Evolutionary conservation across 2,797 vertebrate genomes (phyloP), one percentile per base, ranked within the genome.

Genomic region (Nannoperca australis): DNA sequence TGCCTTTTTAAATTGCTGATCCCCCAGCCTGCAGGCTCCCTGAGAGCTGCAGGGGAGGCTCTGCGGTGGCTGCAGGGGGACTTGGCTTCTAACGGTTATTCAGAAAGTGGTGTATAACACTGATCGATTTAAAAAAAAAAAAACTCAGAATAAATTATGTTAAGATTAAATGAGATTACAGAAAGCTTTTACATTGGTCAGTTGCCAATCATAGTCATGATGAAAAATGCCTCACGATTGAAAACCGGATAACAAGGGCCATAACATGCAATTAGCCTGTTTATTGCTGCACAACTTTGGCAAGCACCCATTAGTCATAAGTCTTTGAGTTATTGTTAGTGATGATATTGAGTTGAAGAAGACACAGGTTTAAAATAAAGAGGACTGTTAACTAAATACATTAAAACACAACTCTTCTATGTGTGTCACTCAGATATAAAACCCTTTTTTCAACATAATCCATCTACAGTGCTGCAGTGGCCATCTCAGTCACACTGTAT

Each of bases 1-100:
- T 90, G 81, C 83, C 89, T 88, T 90, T 90, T 89, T 69, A 87
- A 85, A 90, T 63, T 30, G 78, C 87, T 81, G 73, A 83, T 64
- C 72, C 72, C 36, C 62, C 73, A 9, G 73, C 47, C 70, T 51
- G 76, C 63, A 60, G 70, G 66, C 72, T 70, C 74, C 47, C 66
- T 79, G 67, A 84, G 80, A 79, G 54, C 85, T 73, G 68, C 71
- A 54, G 32, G 54, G 67, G 53, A 67, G 44, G 64, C 58, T 68
- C 45, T 61, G 47, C n/a, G 42, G 73, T 45, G 79, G 22, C 51
- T 36, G 47, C 59, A 32, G 67, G 73, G 66, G 54, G 47, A 62
- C 71, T 76, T 68, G 70, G 68, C 78, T 82, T 49, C 5, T 34
- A 59, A 34, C 24, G 49, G 59, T 73, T 71, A 32, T 77, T 73